Percentiles rank a stretch among this genome's conserved stretches.
These are phyloP conservation scores for Lobophora halterata DNA, from an alignment of 2,888 invertebrate species.

Conservation along the genomic window DNA sequence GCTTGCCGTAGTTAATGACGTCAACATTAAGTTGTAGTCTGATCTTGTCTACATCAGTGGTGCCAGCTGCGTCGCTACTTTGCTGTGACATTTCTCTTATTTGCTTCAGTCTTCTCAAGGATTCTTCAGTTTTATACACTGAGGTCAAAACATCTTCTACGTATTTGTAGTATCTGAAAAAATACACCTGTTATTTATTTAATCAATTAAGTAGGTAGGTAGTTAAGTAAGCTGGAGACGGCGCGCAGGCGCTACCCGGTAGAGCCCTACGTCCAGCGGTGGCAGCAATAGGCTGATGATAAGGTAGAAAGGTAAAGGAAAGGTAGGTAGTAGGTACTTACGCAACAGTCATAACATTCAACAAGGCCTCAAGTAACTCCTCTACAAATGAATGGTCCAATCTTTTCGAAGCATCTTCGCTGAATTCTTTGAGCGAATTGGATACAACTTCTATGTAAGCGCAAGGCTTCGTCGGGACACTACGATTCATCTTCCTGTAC, in stretches of 20 bases:
- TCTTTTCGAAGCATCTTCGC: slow-evolving; percentile 63
- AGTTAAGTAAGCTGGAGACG: too few relatives aligned
- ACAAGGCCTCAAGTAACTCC: slow-evolving; percentile 60
- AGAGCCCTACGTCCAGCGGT: too few relatives aligned
- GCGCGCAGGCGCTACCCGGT: too few relatives aligned
- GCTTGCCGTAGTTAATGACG: slow-evolving; percentile 86
- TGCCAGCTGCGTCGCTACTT: slow-evolving; percentile 78
- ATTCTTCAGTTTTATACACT: slow-evolving; percentile 97
- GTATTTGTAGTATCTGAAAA: slow-evolving; percentile 82
- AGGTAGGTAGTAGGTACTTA: too few relatives aligned
- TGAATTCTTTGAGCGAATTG: slow-evolving; percentile 81
- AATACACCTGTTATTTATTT: neutral
- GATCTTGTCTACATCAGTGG: slow-evolving; percentile 96
- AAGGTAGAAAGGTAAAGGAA: too few relatives aligned
- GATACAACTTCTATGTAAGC: slow-evolving; percentile 87
- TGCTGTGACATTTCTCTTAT: slow-evolving; percentile 83
- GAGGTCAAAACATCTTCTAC: slow-evolving; percentile 95
- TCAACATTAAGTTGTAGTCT: slow-evolving; percentile 93
- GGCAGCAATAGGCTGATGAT: too few relatives aligned
- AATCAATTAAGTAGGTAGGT: too few relatives aligned
- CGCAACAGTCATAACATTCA: slow-evolving; percentile 78
- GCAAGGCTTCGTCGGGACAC: slow-evolving; percentile 90
- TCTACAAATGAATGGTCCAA: slow-evolving; percentile 58
- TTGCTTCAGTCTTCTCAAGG: slow-evolving; percentile 93
- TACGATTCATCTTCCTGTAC: slow-evolving; percentile 95